Percentiles rank a stretch among this genome's conserved stretches.
These are phyloP conservation scores for Gorilla gorilla DNA, from an alignment of 2,113 vertebrate species.

Conservation along the genomic window DNA sequence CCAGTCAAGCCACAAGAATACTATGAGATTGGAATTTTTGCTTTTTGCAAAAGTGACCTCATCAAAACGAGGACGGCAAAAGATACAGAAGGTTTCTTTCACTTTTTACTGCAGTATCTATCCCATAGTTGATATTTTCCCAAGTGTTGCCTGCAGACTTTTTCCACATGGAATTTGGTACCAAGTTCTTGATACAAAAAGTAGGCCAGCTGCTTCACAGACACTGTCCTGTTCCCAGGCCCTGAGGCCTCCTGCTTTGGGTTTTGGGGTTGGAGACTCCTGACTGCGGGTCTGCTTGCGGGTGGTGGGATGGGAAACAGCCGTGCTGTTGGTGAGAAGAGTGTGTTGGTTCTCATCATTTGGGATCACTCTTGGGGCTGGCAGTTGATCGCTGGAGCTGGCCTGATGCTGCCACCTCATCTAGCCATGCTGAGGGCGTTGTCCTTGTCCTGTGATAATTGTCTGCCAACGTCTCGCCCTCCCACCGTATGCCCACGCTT, in stretches of 20 bases:
- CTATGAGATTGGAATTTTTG: neutral
- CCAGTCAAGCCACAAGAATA: neutral
- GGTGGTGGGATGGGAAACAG: fast-evolving
- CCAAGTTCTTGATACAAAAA: neutral
- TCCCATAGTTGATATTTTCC: fast-evolving
- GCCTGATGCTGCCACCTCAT: fast-evolving
- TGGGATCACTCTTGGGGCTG: neutral
- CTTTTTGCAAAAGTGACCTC: neutral
- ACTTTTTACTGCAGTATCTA: fast-evolving
- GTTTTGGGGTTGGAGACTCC: neutral
- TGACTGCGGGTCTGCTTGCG: no score
- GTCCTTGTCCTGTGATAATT: fast-evolving
- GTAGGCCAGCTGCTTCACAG: no score
- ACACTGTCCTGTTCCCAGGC: no score
- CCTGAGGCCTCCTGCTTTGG: neutral
- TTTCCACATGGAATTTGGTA: fast-evolving
- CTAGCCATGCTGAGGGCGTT: fast-evolving
- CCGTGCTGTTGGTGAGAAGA: no score
- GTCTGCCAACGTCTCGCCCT: fast-evolving
- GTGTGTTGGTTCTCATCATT: fast-evolving
- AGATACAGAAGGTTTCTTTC: neutral
- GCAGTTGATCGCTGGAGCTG: fast-evolving
- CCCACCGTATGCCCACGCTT: fast-evolving
- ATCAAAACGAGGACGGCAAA: no score
- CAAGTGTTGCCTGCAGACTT: neutral